Conservation (phyloP, 2,888 invertebrate species). For the Sinohyriopsis cumingii region DNA sequence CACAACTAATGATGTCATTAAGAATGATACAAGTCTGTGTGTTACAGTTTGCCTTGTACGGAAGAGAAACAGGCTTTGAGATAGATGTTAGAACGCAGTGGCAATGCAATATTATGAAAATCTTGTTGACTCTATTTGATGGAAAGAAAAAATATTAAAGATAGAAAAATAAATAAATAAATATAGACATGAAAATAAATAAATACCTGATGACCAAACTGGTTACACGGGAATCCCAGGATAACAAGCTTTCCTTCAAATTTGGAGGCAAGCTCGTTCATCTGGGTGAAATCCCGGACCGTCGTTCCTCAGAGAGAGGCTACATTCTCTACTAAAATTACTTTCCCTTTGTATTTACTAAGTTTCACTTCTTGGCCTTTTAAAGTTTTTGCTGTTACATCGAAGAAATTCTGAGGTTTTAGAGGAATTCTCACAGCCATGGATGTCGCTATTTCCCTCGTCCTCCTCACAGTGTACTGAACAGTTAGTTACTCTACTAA, state of each 20-base stretch:
- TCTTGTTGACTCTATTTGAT: no score
- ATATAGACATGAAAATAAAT: neutral
- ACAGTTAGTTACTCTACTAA: no score
- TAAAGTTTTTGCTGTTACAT: slow-evolving; percentile 29
- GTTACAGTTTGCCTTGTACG: no score
- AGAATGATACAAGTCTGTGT: no score
- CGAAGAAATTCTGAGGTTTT: slow-evolving; percentile 28
- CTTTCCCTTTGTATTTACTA: slow-evolving; percentile 58
- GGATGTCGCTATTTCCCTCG: neutral
- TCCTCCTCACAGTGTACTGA: no score
- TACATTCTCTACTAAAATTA: slow-evolving; percentile 67
- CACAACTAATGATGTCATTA: no score
- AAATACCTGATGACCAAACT: slow-evolving; percentile 68
- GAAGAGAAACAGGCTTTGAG: no score
- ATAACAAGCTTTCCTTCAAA: slow-evolving; percentile 61
- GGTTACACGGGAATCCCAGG: slow-evolving; percentile 69
- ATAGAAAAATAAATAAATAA: neutral
- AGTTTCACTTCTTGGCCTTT: slow-evolving; percentile 33
- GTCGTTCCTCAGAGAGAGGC: slow-evolving; percentile 71
- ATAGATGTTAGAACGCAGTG: no score
- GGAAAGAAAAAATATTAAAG: neutral
- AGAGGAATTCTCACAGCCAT: slow-evolving; percentile 8
- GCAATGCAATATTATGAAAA: no score
- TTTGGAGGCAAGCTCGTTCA: slow-evolving; percentile 64
- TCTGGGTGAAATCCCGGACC: slow-evolving; percentile 64